These are phyloP conservation scores for Hydrozoanthus gracilis DNA, from an alignment of 92 coral and sea anemone species.

Conservation along the genomic window DNA sequence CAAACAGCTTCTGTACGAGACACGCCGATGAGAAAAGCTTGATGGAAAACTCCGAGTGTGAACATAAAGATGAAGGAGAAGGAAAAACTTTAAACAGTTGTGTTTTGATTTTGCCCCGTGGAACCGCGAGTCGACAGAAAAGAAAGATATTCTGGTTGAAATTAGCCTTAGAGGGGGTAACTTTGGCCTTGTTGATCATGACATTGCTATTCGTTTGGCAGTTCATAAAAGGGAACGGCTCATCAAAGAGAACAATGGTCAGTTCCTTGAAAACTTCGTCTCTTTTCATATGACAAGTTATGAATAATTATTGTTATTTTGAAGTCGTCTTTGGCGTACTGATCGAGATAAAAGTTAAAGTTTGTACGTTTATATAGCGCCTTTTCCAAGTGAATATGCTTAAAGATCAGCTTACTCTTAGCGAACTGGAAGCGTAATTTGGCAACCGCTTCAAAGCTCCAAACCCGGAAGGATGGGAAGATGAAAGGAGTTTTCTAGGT, in stretches of 20 bases:
- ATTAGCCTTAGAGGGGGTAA: conserved; percentile 68
- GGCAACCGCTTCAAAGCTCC: too few species aligned
- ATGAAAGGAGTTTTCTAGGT: too few species aligned
- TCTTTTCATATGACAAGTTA: too few species aligned
- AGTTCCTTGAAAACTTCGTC: neutral
- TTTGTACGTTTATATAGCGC: neutral
- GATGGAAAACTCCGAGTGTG: conserved; percentile 27
- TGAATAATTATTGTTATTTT: too few species aligned
- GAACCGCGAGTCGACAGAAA: conserved; percentile 9
- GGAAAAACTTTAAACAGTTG: neutral
- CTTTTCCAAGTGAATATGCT: neutral
- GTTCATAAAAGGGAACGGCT: conserved; percentile 43
- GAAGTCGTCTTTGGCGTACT: too few species aligned
- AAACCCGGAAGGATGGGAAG: too few species aligned
- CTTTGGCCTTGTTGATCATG: conserved; percentile 59
- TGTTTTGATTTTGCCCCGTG: conserved; percentile 26
- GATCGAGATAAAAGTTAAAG: neutral
- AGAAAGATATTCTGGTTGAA: conserved; percentile 70
- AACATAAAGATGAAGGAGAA: conserved; percentile 15
- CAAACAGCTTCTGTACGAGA: neutral
- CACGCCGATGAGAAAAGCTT: conserved; percentile 1
- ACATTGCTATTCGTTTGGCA: conserved; percentile 84
- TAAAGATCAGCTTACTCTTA: neutral
- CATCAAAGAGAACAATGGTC: conserved; percentile 40
- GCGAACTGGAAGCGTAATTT: too few species aligned